Evolutionary conservation across 2,113 vertebrate genomes (phyloP).

Genomic region (Tachysurus vachellii): DNA sequence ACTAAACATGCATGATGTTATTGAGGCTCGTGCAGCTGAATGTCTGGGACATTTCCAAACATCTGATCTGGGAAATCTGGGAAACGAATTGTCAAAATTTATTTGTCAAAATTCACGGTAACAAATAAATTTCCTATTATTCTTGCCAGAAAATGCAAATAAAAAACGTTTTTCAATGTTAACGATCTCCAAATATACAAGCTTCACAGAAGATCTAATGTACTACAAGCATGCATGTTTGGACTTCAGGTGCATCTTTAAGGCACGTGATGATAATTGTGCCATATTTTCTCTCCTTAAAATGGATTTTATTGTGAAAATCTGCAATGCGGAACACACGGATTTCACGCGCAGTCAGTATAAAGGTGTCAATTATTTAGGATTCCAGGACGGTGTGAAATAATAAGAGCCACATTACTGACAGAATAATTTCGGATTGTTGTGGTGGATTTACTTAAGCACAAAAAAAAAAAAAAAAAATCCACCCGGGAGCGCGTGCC

Average conservation of each 20-base stretch:
- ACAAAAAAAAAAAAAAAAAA: not conserved
- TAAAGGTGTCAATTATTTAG: not conserved
- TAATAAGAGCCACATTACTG: not conserved
- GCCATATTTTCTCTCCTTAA: not conserved
- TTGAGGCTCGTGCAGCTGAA: not conserved
- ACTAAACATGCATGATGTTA: not conserved
- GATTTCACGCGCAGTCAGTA: not conserved
- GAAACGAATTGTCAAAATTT: too few relatives aligned
- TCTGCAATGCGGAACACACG: not conserved
- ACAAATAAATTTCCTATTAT: not conserved
- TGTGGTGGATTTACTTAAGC: constrained; percentile 39
- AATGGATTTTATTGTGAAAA: not conserved
- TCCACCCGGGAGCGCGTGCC: constrained; percentile 12
- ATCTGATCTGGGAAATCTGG: too few relatives aligned
- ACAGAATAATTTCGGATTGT: not conserved
- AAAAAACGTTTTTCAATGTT: not conserved
- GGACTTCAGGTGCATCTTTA: not conserved
- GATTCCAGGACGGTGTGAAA: not conserved
- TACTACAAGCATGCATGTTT: not conserved
- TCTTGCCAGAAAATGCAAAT: not conserved
- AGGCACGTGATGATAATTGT: not conserved
- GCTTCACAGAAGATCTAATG: not conserved
- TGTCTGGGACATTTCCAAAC: not conserved
- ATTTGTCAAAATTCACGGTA: not conserved
- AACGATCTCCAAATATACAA: not conserved